phyloP scores from a whole-genome alignment of 2,888 invertebrate genomes.

The Ditula angustiorana region DNA sequence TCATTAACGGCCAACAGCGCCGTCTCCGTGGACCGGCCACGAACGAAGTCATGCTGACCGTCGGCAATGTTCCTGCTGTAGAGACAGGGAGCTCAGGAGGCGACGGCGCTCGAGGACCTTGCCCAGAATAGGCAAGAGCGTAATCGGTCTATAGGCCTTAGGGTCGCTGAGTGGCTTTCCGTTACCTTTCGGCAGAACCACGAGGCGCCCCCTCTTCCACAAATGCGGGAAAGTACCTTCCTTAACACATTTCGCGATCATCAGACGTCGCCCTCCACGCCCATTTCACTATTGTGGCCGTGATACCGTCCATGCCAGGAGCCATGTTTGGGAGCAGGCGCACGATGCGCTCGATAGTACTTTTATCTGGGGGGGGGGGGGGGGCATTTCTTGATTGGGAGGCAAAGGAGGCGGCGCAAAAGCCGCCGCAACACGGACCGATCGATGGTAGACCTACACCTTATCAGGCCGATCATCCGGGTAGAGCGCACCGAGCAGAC shows the following conservation, averaged over 20 bases:
- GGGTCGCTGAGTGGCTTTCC: slow-evolving; percentile 45
- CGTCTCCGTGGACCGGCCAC: slow-evolving; percentile 46
- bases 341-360: slow-evolving; percentile 35
- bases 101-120: slow-evolving; percentile 51
- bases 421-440: slow-evolving; percentile 43
- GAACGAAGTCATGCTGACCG: slow-evolving; percentile 52
- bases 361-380: slow-evolving; percentile 33
- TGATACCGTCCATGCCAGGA: slow-evolving; percentile 51
- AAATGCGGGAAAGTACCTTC: slow-evolving; percentile 47
- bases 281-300: slow-evolving; percentile 44
- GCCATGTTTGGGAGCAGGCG: slow-evolving; percentile 49
- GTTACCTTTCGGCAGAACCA: slow-evolving; percentile 48
- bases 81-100: slow-evolving; percentile 41
- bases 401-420: slow-evolving; percentile 43
- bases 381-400: no score
- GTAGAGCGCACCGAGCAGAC: slow-evolving; percentile 1
- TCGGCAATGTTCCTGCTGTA: slow-evolving; percentile 33
- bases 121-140: slow-evolving; percentile 49
- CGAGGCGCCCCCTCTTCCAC: slow-evolving; percentile 48
- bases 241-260: slow-evolving; percentile 40
- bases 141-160: slow-evolving; percentile 51
- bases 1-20: slow-evolving; percentile 40
- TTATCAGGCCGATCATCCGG: slow-evolving; percentile 3
- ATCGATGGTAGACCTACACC: neutral
- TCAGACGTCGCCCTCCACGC: no score